A percentile compares a stretch with the other conserved stretches of the same genome.
phyloP scores from a whole-genome alignment of 2,797 vertebrate species.

The Chelonia mydas region DNA sequence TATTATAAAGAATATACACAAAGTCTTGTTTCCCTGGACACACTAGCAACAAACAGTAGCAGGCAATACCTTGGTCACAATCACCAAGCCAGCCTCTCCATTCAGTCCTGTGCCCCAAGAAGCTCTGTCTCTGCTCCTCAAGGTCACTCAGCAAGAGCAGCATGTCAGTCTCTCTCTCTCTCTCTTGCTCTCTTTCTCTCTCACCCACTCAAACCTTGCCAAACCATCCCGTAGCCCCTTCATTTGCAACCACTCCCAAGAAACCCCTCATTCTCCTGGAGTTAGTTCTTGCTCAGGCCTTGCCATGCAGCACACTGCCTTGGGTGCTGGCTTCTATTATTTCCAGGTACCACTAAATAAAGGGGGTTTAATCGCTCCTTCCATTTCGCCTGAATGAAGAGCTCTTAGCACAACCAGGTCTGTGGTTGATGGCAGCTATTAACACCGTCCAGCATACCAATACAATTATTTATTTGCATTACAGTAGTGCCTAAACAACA shows the following conservation, averaged over 20 bases:
- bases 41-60: background rate
- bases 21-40: background rate
- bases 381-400: background rate
- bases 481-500: background rate
- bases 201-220: too few species aligned
- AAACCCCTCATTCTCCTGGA: background rate
- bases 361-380: background rate
- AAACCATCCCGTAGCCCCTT: too few species aligned
- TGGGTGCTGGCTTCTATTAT: background rate
- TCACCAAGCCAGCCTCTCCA: background rate
- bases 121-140: background rate
- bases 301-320: background rate
- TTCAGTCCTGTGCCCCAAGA: background rate
- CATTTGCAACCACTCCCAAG: too few species aligned
- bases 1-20: background rate
- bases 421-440: background rate
- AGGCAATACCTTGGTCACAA: background rate
- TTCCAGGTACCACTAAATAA: background rate
- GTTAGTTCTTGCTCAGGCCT: background rate
- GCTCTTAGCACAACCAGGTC: background rate
- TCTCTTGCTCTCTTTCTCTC: too few species aligned
- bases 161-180: too few species aligned
- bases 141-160: too few species aligned
- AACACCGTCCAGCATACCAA: background rate
- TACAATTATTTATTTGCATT: background rate